Conservation (phyloP, 2,888 invertebrate species). For the Vesta saturnalis region DNA sequence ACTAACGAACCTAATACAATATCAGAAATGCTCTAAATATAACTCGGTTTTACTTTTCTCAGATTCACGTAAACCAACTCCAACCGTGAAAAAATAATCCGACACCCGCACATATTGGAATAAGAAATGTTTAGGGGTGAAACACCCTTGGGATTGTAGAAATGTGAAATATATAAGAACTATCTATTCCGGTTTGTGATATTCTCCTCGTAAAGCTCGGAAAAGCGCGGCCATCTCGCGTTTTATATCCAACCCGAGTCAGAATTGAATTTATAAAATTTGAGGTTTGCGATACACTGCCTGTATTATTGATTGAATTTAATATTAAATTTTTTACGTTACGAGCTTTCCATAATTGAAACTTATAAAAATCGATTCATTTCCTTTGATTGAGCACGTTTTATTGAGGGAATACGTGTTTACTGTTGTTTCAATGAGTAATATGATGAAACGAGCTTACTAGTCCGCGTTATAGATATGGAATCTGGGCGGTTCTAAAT, state of each 20-base stretch:
- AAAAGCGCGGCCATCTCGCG: slow-evolving; percentile 41
- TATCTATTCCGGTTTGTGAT: slow-evolving; percentile 50
- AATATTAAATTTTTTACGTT: slow-evolving; percentile 29
- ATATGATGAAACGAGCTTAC: slow-evolving; percentile 8
- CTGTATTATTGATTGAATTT: slow-evolving; percentile 29
- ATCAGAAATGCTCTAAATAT: slow-evolving; percentile 47
- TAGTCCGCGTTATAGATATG: slow-evolving; percentile 57
- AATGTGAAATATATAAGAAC: slow-evolving; percentile 52
- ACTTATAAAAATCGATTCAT: not conserved
- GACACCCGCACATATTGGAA: slow-evolving; percentile 35
- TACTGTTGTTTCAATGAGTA: not conserved
- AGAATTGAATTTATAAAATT: slow-evolving; percentile 49
- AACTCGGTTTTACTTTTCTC: slow-evolving; percentile 32
- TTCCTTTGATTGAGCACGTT: not conserved
- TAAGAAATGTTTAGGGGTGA: slow-evolving; percentile 42
- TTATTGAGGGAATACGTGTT: slow-evolving; percentile 6
- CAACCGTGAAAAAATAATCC: slow-evolving; percentile 41
- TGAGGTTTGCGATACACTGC: slow-evolving; percentile 29
- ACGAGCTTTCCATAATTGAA: slow-evolving; percentile 10
- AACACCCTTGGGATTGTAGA: slow-evolving; percentile 46
- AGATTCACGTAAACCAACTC: slow-evolving; percentile 27
- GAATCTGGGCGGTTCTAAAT: slow-evolving; percentile 57
- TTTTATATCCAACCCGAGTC: slow-evolving; percentile 44
- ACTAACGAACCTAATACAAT: slow-evolving; percentile 58
- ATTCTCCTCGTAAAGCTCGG: slow-evolving; percentile 48